Evolutionary conservation across 2,888 invertebrate genomes (phyloP).

Genomic region (Ypsolopha sequella): DNA sequence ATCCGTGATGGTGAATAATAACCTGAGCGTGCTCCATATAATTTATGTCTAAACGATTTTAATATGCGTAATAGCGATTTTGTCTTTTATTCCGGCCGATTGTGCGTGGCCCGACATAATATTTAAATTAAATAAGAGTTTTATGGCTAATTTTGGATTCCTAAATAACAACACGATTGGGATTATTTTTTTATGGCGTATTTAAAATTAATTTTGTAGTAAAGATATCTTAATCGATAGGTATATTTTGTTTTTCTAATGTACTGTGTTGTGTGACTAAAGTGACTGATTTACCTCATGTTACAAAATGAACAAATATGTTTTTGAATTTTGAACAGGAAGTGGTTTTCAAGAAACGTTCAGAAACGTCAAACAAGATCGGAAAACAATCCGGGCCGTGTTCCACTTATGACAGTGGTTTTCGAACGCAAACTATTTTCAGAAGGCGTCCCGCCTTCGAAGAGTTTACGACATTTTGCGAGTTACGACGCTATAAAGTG

Average conservation of each 20-base stretch:
- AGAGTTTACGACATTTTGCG: slow-evolving; percentile 40
- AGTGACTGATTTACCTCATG: too few relatives aligned
- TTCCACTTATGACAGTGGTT: slow-evolving; percentile 14
- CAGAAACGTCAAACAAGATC: slow-evolving; percentile 24
- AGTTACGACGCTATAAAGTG: slow-evolving; percentile 48
- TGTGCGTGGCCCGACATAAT: slow-evolving; percentile 25
- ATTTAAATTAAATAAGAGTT: slow-evolving; percentile 13
- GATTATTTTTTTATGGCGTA: not conserved
- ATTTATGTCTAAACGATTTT: slow-evolving; percentile 27
- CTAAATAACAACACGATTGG: not conserved
- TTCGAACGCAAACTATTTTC: slow-evolving; percentile 42
- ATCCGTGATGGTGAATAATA: slow-evolving; percentile 29
- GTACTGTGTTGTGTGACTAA: too few relatives aligned
- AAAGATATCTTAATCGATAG: too few relatives aligned
- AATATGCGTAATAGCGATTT: slow-evolving; percentile 21
- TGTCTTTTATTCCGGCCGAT: slow-evolving; percentile 16
- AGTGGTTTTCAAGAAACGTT: slow-evolving; percentile 21
- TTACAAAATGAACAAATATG: too few relatives aligned
- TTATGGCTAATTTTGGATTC: slow-evolving; percentile 5
- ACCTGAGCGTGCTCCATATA: slow-evolving; percentile 21
- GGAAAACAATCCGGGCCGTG: slow-evolving; percentile 24
- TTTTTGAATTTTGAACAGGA: slow-evolving; percentile 11
- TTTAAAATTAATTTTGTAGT: too few relatives aligned
- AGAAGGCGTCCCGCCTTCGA: slow-evolving; percentile 33
- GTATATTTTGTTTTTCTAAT: too few relatives aligned